Base-by-base conservation (phyloP, 2,113 vertebrate species). In the Poeciliopsis prolifica region DNA sequence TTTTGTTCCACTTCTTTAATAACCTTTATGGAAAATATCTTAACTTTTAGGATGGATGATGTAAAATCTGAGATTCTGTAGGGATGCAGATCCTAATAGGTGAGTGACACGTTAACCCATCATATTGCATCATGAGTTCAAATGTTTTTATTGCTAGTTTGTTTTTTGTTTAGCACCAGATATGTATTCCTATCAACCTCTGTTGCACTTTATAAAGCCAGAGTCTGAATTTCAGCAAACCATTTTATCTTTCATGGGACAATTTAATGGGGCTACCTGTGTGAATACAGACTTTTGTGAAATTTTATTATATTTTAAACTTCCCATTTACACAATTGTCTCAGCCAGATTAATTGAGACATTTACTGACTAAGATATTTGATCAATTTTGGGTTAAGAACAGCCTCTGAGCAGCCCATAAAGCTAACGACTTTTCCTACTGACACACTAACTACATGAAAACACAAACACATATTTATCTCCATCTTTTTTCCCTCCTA, bases 301-400 rank as follows among this genome's bases (percentile, higher is more conserved):
- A 58, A n/a, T 58, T 58, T 58, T 2, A n/a, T 22, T 24, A 28
- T 28, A 7, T 61, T 31, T n/a, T 67, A 58, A 63, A 17, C 22
- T 37, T 78, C 62, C 24, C 26, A 44, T 70, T 65, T 51, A 44
- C 26, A 72, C 61, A 70, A 22, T 54, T 63, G 61, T 80, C 44
- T 64, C 68, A 67, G 61, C 72, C n/a, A 61, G 14, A 82, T 81
- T 81, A 70, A 85, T 42, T 84, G 84, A 66, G 70, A 33, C 69
- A 35, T 72, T 75, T 78, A 68, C 69, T 65, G 70, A 68, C n/a
- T 12, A 19, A 81, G 73, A 67, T 85, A 62, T 80, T 91, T 84
- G 88, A 81, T 88, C 75, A 78, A 15, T 61, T 89, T 68, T 77
- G 74, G 82, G 75, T 71, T 70, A 70, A 79, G 64, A 65, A 78